A percentile compares a stretch with the other conserved stretches of the same genome.
Evolutionary conservation across 2,888 invertebrate genomes (phyloP).

Genomic region (Nasonia oneida): DNA sequence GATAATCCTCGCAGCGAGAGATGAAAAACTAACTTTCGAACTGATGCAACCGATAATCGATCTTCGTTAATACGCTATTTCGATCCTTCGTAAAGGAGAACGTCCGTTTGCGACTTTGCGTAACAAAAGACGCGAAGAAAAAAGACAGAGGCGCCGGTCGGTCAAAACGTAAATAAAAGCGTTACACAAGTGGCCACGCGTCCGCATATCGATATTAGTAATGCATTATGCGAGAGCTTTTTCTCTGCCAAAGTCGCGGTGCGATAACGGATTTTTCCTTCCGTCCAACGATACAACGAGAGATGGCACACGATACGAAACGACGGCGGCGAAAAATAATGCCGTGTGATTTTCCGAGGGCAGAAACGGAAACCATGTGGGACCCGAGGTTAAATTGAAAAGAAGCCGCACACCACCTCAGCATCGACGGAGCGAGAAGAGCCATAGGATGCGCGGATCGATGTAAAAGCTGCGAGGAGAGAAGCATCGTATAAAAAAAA

Average conservation of each 20-base stretch:
- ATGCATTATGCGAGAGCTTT: neutral
- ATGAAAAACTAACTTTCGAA: no score
- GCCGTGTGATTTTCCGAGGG: slow-evolving; percentile 49
- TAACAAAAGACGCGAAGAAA: no score
- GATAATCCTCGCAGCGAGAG: no score
- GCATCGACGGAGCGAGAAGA: neutral
- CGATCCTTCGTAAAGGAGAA: no score
- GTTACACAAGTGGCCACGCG: neutral
- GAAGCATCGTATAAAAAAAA: neutral
- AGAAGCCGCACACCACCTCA: slow-evolving; percentile 65
- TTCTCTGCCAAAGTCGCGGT: neutral
- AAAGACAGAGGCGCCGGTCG: no score
- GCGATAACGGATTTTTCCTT: neutral
- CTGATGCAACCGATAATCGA: no score
- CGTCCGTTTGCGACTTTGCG: no score
- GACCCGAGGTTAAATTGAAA: slow-evolving; percentile 64
- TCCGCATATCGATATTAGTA: no score
- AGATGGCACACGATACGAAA: no score
- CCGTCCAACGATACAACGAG: neutral
- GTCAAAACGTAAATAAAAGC: neutral
- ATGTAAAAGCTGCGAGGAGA: slow-evolving; percentile 16
- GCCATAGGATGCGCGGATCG: slow-evolving; percentile 27
- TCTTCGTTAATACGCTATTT: no score
- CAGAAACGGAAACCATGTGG: slow-evolving; percentile 36
- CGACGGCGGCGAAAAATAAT: neutral